A percentile compares a stretch with the other conserved stretches of the same genome.
Evolutionary conservation across 1,140 invertebrate species (phyloP).

Genomic region (Eurosta solidaginis): DNA sequence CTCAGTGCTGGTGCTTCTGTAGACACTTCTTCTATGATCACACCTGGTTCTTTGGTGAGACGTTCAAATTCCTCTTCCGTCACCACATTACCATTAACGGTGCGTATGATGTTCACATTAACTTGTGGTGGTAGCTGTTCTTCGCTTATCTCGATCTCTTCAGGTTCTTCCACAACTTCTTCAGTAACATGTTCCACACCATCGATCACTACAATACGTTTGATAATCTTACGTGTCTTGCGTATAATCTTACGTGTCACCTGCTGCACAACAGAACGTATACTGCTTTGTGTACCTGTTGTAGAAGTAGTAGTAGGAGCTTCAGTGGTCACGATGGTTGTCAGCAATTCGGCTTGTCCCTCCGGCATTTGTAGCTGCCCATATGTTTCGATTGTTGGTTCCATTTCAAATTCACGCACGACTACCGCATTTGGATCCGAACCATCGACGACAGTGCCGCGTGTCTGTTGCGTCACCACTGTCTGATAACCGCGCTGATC

Average conservation of each 20-base stretch:
- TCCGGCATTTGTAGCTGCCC: slow-evolving; percentile 44
- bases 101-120: slow-evolving; percentile 72
- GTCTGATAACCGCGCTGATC: slow-evolving; percentile 43
- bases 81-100: slow-evolving; percentile 63
- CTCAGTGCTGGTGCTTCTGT: slow-evolving; percentile 41
- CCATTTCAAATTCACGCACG: slow-evolving; percentile 63
- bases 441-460: slow-evolving; percentile 57
- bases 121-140: slow-evolving; percentile 73
- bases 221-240: slow-evolving; percentile 74
- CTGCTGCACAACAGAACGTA: slow-evolving; percentile 78
- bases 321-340: slow-evolving; percentile 41
- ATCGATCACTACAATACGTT: slow-evolving; percentile 76
- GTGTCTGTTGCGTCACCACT: slow-evolving; percentile 46
- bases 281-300: slow-evolving; percentile 46
- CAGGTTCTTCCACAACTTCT: slow-evolving; percentile 81
- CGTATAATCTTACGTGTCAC: slow-evolving; percentile 76
- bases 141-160: slow-evolving; percentile 77
- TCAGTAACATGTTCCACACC: slow-evolving; percentile 81
- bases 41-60: slow-evolving; percentile 50
- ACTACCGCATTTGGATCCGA: slow-evolving; percentile 65
- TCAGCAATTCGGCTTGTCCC: slow-evolving; percentile 50
- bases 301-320: slow-evolving; percentile 42
- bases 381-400: slow-evolving; percentile 54
- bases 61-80: slow-evolving; percentile 60
- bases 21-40: slow-evolving; percentile 56